Evolutionary conservation across 2,113 vertebrate species (phyloP).

Genomic region (Clarias batrachus): DNA sequence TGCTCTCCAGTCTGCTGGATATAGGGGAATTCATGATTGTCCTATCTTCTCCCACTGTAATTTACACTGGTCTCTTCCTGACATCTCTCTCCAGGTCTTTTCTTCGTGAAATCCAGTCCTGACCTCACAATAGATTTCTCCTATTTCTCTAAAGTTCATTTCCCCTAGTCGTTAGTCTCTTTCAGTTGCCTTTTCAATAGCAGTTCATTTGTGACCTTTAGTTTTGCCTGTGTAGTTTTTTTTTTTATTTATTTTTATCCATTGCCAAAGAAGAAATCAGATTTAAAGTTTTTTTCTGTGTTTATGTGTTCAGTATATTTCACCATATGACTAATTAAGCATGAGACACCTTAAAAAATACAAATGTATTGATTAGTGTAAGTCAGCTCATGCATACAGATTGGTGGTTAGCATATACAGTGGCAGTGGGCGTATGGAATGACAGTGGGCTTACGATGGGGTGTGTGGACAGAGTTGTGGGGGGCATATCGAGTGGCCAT

Average conservation of each 20-base stretch:
- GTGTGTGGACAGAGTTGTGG: not conserved
- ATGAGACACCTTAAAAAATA: slow-evolving; percentile 12
- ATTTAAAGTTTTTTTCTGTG: slow-evolving; percentile 39
- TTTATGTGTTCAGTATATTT: not conserved
- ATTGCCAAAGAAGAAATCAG: slow-evolving; percentile 28
- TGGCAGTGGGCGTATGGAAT: not conserved
- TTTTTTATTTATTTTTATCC: not conserved
- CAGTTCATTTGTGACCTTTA: slow-evolving; percentile 2
- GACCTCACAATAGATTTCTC: slow-evolving; percentile 7
- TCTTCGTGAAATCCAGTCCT: not conserved
- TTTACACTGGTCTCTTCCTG: slow-evolving; percentile 13
- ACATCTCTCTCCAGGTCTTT: not conserved
- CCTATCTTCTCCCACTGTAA: slow-evolving; percentile 31
- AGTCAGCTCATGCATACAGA: not conserved
- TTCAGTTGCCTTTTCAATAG: not conserved
- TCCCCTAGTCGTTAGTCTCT: not conserved
- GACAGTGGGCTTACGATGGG: not conserved
- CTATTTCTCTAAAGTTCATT: slow-evolving; percentile 1
- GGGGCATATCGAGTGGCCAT: not conserved
- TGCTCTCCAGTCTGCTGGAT: not conserved
- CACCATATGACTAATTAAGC: not conserved
- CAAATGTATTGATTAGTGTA: not conserved
- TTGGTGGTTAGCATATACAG: not conserved
- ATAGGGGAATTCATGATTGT: slow-evolving; percentile 4
- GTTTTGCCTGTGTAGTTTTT: slow-evolving; percentile 19